A percentile compares a stretch with the other conserved stretches of the same genome.
Evolutionary conservation across 2,888 invertebrate species (phyloP).

Genomic region (Chalcosyrphus nemorum): DNA sequence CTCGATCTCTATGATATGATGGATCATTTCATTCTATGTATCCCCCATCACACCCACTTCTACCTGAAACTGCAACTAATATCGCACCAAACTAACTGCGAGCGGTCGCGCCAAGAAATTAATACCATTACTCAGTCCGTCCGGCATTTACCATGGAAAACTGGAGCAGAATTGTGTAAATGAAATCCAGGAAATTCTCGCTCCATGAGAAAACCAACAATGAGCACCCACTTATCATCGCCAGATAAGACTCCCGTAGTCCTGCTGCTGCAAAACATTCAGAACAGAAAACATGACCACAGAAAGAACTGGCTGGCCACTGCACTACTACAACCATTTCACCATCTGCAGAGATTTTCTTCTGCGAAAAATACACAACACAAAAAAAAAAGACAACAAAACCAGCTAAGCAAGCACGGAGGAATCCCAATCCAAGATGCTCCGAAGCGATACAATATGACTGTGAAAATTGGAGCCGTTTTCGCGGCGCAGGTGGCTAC

Average conservation of each 20-base stretch:
- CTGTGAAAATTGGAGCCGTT: slow-evolving; percentile 71
- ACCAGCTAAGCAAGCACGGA: slow-evolving; percentile 4
- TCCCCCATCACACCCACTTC: background rate
- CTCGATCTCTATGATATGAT: background rate
- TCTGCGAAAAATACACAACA: slow-evolving; percentile 19
- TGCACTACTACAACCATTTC: background rate
- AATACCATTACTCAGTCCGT: slow-evolving; percentile 35
- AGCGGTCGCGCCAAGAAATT: slow-evolving; percentile 38
- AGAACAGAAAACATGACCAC: slow-evolving; percentile 40
- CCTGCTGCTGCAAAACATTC: slow-evolving; percentile 18
- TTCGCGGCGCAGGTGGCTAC: slow-evolving; percentile 70
- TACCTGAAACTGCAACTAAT: background rate
- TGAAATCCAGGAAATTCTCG: slow-evolving; percentile 24
- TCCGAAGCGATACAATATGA: slow-evolving; percentile 61
- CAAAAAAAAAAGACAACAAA: slow-evolving; percentile 17
- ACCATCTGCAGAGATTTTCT: slow-evolving; percentile 27
- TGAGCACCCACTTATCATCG: slow-evolving; percentile 68
- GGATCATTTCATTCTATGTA: background rate
- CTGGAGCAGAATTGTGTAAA: slow-evolving; percentile 48
- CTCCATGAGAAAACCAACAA: slow-evolving; percentile 68
- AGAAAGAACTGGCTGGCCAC: slow-evolving; percentile 55
- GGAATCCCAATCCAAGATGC: slow-evolving; percentile 56
- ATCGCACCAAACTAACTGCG: slow-evolving; percentile 19
- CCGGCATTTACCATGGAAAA: background rate
- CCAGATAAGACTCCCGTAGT: slow-evolving; percentile 52